These are phyloP conservation scores for Zoroaster sp. DNA, from an alignment of 53 echinoderm and acorn worm species.

Conservation along the genomic window DNA sequence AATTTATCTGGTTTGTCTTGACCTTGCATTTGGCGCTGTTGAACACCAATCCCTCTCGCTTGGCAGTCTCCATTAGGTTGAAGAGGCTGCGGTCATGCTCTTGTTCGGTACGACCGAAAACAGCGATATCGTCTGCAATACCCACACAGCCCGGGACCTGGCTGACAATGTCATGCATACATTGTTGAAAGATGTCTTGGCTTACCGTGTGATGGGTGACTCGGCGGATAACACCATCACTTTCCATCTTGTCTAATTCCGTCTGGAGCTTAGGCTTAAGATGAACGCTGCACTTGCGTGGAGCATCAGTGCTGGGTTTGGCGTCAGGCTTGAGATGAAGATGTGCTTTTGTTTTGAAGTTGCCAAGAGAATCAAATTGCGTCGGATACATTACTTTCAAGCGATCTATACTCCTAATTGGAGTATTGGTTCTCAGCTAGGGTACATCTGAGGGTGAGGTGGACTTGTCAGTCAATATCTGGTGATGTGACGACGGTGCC, in stretches of 20 bases:
- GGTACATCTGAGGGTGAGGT: too few relatives aligned
- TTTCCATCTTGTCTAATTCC: conserved; percentile 53
- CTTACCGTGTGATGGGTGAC: conserved; percentile 60
- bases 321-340: conserved; percentile 56
- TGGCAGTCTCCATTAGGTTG: too few relatives aligned
- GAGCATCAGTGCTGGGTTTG: conserved; percentile 26
- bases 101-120: too few relatives aligned
- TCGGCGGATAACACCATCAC: conserved; percentile 47
- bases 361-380: conserved; percentile 57
- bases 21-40: too few relatives aligned
- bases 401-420: neutral
- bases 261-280: conserved; percentile 57
- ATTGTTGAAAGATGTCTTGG: too few relatives aligned
- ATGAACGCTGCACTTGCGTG: conserved; percentile 59
- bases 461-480: too few relatives aligned
- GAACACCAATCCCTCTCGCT: too few relatives aligned
- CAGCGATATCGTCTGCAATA: too few relatives aligned
- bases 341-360: conserved; percentile 29
- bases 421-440: neutral
- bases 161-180: too few relatives aligned
- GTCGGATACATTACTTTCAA: neutral
- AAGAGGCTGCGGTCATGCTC: too few relatives aligned
- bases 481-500: neutral
- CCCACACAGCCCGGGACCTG: too few relatives aligned
- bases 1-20: too few relatives aligned